Conservation (phyloP, 2,113 vertebrate species). For the Lasiurus cinereus region DNA sequence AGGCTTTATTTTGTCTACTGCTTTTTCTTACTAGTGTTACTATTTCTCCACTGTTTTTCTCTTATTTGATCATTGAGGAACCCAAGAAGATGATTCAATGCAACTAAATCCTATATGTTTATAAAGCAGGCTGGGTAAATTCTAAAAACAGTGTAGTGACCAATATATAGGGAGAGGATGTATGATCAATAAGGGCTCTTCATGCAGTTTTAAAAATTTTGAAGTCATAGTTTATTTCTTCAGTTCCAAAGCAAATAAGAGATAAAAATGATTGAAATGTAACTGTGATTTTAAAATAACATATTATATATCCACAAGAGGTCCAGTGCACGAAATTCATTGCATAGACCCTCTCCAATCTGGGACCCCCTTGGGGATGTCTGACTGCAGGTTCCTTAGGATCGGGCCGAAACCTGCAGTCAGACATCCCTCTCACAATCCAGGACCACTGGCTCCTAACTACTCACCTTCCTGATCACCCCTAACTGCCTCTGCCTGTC, state of each 20-base stretch:
- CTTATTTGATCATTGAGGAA: too few species aligned
- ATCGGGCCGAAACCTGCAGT: too few species aligned
- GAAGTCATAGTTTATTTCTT: constrained; percentile 6
- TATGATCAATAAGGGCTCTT: background rate
- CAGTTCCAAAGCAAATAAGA: background rate
- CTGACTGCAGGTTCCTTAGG: too few species aligned
- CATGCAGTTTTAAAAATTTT: background rate
- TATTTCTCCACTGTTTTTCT: background rate
- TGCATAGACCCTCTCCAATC: too few species aligned
- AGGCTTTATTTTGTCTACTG: background rate
- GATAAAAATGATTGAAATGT: background rate
- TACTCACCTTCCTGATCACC: too few species aligned
- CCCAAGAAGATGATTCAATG: too few species aligned
- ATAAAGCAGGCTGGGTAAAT: background rate
- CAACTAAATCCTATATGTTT: too few species aligned
- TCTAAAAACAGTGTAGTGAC: background rate
- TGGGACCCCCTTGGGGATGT: too few species aligned
- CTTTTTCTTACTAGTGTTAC: background rate
- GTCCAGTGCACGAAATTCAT: too few species aligned
- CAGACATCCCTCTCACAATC: too few species aligned
- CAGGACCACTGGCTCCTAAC: too few species aligned
- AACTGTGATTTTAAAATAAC: constrained; percentile 37
- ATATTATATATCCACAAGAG: background rate
- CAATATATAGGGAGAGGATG: background rate
- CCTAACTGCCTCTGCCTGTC: too few species aligned